Conservation (phyloP, 2,888 invertebrate genomes). For the Conistra vaccinii region DNA sequence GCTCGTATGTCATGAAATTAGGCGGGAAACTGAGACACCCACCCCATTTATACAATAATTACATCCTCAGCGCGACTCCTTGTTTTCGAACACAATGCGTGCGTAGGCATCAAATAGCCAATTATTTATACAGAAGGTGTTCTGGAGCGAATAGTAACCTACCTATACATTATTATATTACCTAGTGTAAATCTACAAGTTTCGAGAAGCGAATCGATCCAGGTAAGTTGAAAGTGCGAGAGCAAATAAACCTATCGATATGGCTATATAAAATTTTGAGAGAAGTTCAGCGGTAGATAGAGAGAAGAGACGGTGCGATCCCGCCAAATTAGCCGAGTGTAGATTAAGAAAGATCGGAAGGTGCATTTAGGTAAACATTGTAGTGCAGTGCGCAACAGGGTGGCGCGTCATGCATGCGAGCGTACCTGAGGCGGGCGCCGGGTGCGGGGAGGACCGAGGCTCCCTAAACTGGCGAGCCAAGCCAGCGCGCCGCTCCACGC, state of each 20-base stretch:
- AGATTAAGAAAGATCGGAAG: slow-evolving; percentile 67
- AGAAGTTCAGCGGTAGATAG: slow-evolving; percentile 60
- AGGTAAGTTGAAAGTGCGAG: slow-evolving; percentile 58
- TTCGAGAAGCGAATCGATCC: slow-evolving; percentile 60
- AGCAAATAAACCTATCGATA: slow-evolving; percentile 55
- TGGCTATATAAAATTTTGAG: slow-evolving; percentile 40
- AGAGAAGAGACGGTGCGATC: slow-evolving; percentile 58
- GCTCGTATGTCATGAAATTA: slow-evolving; percentile 54
- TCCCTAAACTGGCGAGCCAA: slow-evolving; percentile 71
- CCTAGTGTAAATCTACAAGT: slow-evolving; percentile 54
- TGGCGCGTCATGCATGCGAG: slow-evolving; percentile 75
- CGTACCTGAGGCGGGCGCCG: slow-evolving; percentile 85
- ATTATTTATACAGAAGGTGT: slow-evolving; percentile 39
- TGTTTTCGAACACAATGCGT: slow-evolving; percentile 51
- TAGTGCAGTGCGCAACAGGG: slow-evolving; percentile 88
- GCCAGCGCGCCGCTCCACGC: slow-evolving; percentile 86
- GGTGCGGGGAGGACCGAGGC: slow-evolving; percentile 75
- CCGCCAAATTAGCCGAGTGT: slow-evolving; percentile 68
- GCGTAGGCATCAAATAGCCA: slow-evolving; percentile 24
- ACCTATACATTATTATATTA: slow-evolving; percentile 45
- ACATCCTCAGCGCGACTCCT: slow-evolving; percentile 28
- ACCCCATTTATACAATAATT: slow-evolving; percentile 56
- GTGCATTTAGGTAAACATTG: slow-evolving; percentile 81
- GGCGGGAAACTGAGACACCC: slow-evolving; percentile 64
- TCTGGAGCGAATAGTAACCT: slow-evolving; percentile 17